Evolutionary conservation across 2,113 vertebrate species (phyloP).

Genomic region (Otis tarda): DNA sequence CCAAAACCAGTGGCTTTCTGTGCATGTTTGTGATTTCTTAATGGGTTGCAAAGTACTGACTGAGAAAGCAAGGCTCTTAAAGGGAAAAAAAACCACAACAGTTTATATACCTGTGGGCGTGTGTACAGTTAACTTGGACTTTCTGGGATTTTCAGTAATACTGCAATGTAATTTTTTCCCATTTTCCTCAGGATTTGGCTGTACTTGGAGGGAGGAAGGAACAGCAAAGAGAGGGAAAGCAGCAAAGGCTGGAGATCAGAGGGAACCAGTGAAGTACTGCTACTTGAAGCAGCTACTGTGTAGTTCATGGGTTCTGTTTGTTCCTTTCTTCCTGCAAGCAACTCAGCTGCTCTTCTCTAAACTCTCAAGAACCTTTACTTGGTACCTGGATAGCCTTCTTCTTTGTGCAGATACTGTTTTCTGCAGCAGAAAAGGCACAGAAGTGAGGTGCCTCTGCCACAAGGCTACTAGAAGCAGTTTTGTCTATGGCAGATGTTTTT

Average conservation of each 20-base stretch:
- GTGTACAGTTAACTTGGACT: background rate
- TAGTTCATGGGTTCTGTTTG: background rate
- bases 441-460: background rate
- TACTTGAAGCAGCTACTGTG: background rate
- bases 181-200: background rate
- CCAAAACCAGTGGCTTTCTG: background rate
- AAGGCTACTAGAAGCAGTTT: background rate
- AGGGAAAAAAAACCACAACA: background rate
- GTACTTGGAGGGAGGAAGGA: background rate
- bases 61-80: background rate
- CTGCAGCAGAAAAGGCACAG: background rate
- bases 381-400: background rate
- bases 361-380: too few species aligned
- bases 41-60: background rate
- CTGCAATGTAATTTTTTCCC: background rate
- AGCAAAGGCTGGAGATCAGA: background rate
- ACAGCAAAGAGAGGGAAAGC: background rate
- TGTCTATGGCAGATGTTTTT: background rate
- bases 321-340: background rate
- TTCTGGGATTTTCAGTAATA: background rate
- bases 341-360: background rate
- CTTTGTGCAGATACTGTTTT: background rate
- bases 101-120: too few species aligned
- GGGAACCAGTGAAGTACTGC: background rate
- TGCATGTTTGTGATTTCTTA: too few species aligned